Percentiles rank a stretch among this genome's conserved stretches.
Conservation (phyloP, 2,113 vertebrate species). For the Misgurnus anguillicaudatus region DNA sequence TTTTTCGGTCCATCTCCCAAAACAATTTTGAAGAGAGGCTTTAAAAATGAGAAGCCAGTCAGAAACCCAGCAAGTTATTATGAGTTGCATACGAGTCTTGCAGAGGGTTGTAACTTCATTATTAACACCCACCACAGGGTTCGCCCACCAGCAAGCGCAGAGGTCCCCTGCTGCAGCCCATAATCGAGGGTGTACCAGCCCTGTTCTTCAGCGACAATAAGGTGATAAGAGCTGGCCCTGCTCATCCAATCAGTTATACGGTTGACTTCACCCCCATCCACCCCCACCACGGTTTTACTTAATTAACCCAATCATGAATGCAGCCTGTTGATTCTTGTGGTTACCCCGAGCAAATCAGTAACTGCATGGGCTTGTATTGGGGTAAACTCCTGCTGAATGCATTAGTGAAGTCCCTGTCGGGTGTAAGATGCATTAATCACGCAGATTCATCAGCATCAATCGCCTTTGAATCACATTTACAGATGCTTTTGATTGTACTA, state of each 20-base stretch:
- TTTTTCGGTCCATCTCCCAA: too few relatives aligned
- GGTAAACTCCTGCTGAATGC: constrained; percentile 31
- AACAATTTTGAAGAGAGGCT: background rate
- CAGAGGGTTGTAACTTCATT: constrained; percentile 77
- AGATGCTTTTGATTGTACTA: constrained; percentile 28
- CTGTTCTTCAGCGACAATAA: constrained; percentile 98
- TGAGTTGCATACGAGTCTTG: constrained; percentile 10
- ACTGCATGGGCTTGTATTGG: constrained; percentile 43
- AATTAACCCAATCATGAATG: constrained; percentile 56
- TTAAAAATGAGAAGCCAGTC: background rate
- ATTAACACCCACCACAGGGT: constrained; percentile 87
- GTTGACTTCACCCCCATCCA: constrained; percentile 33
- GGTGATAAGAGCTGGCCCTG: constrained; percentile 81
- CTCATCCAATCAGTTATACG: constrained; percentile 70
- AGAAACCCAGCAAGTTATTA: background rate
- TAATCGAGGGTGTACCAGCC: constrained; percentile 98
- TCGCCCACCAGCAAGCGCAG: constrained; percentile 99
- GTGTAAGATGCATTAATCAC: background rate
- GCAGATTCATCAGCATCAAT: too few relatives aligned
- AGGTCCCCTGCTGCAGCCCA: constrained; percentile 97
- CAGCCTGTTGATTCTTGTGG: constrained; percentile 68
- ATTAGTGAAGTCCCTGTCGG: constrained; percentile 10
- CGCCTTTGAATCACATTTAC: background rate
- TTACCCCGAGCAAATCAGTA: constrained; percentile 64
- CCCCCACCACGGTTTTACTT: constrained; percentile 29